Evolutionary conservation across 1,140 invertebrate genomes (phyloP).

Genomic region (Wiebesia pumilae): DNA sequence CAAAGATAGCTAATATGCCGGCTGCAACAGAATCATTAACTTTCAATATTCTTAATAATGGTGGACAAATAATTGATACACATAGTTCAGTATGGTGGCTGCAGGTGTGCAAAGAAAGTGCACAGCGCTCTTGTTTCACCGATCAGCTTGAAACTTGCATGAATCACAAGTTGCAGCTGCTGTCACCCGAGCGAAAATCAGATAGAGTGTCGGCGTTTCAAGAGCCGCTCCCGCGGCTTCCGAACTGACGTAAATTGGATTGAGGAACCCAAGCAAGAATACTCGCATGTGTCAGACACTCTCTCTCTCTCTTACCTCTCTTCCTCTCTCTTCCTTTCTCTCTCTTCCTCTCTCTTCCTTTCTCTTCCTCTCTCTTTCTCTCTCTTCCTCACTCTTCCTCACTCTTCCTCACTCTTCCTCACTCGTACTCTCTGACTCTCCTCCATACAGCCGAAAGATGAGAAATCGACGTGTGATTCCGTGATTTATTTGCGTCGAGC

Average conservation of each 20-base stretch:
- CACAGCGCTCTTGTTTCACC: too few relatives aligned
- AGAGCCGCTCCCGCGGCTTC: neutral
- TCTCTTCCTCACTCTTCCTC: neutral
- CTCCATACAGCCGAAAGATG: neutral
- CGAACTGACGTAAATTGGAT: slow-evolving; percentile 51
- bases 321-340: neutral
- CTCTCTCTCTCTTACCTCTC: neutral
- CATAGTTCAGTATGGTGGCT: too few relatives aligned
- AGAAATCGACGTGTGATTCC: slow-evolving; percentile 5
- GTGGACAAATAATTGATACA: too few relatives aligned
- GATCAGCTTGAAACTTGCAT: too few relatives aligned
- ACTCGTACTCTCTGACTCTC: neutral
- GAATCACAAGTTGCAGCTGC: slow-evolving; percentile 47
- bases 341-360: neutral
- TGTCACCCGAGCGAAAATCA: slow-evolving; percentile 25
- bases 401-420: neutral
- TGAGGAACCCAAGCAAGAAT: slow-evolving; percentile 18
- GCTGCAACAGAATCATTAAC: too few relatives aligned
- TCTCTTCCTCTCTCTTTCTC: neutral
- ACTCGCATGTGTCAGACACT: neutral
- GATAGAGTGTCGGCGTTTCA: slow-evolving; percentile 19
- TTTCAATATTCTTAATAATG: too few relatives aligned
- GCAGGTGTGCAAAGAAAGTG: too few relatives aligned
- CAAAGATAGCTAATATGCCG: too few relatives aligned
- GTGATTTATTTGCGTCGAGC: slow-evolving; percentile 34